Conservation (phyloP, 1,140 invertebrate species). For the Megathymus violae region DNA sequence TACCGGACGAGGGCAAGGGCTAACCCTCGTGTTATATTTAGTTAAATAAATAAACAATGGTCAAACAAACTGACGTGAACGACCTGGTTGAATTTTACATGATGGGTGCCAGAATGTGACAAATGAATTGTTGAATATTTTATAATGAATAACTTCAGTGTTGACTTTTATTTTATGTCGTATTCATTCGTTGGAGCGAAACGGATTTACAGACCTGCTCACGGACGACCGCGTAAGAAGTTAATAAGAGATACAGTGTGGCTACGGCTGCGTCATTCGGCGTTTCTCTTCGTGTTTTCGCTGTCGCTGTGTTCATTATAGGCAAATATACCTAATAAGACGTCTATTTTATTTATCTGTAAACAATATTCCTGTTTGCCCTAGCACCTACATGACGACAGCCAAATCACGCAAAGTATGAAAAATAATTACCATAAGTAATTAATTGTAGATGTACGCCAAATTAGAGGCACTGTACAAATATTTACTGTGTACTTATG, state of each 20-base stretch:
- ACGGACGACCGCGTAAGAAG: too few species aligned
- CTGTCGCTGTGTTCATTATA: too few species aligned
- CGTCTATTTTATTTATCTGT: too few species aligned
- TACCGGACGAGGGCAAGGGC: slow-evolving; percentile 84
- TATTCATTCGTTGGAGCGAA: background rate
- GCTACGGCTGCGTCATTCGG: too few species aligned
- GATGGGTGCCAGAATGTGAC: slow-evolving; percentile 31
- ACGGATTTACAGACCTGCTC: background rate
- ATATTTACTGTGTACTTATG: slow-evolving; percentile 13
- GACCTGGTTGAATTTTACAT: slow-evolving; percentile 21
- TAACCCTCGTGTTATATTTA: slow-evolving; percentile 44
- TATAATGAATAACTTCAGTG: slow-evolving; percentile 27
- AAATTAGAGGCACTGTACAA: too few species aligned
- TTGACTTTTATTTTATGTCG: background rate
- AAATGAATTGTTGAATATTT: slow-evolving; percentile 33
- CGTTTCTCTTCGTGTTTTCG: slow-evolving; percentile 12
- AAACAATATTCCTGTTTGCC: too few species aligned
- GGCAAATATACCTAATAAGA: too few species aligned
- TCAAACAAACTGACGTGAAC: slow-evolving; percentile 38
- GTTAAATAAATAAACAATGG: slow-evolving; percentile 35
- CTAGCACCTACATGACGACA: too few species aligned
- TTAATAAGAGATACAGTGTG: too few species aligned
- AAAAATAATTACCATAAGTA: too few species aligned
- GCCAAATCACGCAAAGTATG: too few species aligned
- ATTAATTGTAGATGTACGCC: too few species aligned